Conservation (phyloP, 2,797 vertebrate genomes). For the Leptodactylus fallax region DNA sequence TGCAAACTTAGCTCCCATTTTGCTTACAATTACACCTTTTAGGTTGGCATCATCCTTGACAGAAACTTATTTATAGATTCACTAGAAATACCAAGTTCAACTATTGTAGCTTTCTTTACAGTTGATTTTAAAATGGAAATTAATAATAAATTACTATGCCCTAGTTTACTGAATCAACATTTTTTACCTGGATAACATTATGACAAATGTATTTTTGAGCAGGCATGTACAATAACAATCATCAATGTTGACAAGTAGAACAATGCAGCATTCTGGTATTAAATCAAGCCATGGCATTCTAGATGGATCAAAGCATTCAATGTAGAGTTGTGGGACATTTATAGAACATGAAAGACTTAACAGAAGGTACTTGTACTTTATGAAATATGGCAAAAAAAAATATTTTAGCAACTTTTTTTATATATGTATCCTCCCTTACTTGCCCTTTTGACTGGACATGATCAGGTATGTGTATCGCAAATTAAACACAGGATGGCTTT, state of each 20-base stretch:
- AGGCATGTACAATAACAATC: slow-evolving; percentile 35
- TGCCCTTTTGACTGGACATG: too few relatives aligned
- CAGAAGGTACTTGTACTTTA: not conserved
- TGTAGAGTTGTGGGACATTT: slow-evolving; percentile 12
- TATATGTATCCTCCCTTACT: too few relatives aligned
- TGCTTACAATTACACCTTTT: slow-evolving; percentile 30
- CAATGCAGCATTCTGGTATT: slow-evolving; percentile 9
- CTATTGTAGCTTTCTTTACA: slow-evolving; percentile 36
- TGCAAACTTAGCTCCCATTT: slow-evolving; percentile 8
- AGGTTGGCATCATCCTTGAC: slow-evolving; percentile 12
- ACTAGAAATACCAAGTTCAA: slow-evolving; percentile 22
- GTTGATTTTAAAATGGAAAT: slow-evolving; percentile 47
- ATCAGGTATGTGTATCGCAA: too few relatives aligned
- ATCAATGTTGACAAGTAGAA: slow-evolving; percentile 47
- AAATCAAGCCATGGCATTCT: slow-evolving; percentile 37
- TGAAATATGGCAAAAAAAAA: not conserved
- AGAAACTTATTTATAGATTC: slow-evolving; percentile 33
- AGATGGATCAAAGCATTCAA: slow-evolving; percentile 27
- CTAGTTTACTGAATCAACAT: slow-evolving; percentile 54
- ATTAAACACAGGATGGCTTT: too few relatives aligned
- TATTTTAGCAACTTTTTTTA: too few relatives aligned
- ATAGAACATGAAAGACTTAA: not conserved
- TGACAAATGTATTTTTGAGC: slow-evolving; percentile 51
- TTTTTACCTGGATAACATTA: slow-evolving; percentile 47
- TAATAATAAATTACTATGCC: slow-evolving; percentile 60